Conservation (phyloP, 2,113 vertebrate genomes). For the Serilophus lunatus region DNA sequence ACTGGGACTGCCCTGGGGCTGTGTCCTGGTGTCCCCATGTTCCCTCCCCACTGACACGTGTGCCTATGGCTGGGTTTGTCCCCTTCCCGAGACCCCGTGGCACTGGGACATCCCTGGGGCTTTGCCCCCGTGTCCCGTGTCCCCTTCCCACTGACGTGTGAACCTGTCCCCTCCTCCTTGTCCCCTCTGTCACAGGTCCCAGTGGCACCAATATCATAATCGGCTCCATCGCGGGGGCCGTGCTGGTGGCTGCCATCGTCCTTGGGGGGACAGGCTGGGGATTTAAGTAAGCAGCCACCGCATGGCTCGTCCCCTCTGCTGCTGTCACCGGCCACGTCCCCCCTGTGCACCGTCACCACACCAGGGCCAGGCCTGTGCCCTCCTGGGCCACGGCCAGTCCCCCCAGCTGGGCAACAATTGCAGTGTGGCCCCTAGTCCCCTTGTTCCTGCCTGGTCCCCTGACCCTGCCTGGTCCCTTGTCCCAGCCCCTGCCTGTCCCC, state of each 20-base stretch:
- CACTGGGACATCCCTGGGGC: neutral
- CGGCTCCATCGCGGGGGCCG: conserved; percentile 95
- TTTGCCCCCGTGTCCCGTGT: neutral
- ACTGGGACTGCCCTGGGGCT: neutral
- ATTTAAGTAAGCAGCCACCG: conserved; percentile 91
- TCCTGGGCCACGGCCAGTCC: neutral
- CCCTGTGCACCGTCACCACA: neutral
- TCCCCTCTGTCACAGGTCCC: conserved; percentile 86
- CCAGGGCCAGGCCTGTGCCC: neutral
- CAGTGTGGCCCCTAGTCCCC: neutral
- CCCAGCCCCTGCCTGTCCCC: neutral
- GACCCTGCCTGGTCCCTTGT: neutral
- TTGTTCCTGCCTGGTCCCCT: neutral
- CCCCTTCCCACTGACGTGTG: neutral
- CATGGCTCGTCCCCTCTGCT: conserved; percentile 65
- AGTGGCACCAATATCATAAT: conserved; percentile 99
- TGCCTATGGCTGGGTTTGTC: neutral
- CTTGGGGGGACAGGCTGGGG: conserved; percentile 98
- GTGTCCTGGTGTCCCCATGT: neutral
- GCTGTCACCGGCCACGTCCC: neutral
- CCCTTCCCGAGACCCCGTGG: neutral
- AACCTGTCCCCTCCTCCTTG: conserved; percentile 61
- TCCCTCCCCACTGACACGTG: neutral
- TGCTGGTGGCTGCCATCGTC: conserved; percentile 97
- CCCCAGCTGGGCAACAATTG: neutral